These are phyloP conservation scores for Scelioninae gen. 1 DNA, from an alignment of 2,888 invertebrate species.

Conservation along the genomic window DNA sequence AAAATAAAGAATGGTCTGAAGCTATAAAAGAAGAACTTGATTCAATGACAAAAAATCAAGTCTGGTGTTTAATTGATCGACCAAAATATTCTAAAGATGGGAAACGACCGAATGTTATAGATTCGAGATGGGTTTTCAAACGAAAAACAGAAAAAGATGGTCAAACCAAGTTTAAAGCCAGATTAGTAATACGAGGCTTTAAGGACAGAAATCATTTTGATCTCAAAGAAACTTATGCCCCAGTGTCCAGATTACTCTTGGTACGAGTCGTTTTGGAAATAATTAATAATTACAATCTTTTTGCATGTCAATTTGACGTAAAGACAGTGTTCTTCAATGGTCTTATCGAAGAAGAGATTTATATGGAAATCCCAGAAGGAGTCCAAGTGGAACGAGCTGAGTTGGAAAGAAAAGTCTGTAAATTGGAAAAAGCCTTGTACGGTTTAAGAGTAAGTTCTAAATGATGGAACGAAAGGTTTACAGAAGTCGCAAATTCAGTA, in stretches of 20 bases:
- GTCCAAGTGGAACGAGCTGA: background rate
- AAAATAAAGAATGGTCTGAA: constrained; percentile 57
- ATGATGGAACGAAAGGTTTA: constrained; percentile 60
- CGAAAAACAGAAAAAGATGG: constrained; percentile 39
- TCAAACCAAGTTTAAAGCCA: constrained; percentile 32
- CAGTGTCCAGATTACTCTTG: constrained; percentile 46
- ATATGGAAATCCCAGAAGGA: constrained; percentile 44
- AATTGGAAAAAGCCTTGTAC: constrained; percentile 24
- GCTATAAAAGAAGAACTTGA: background rate
- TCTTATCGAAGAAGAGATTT: constrained; percentile 27
- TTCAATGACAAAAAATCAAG: background rate
- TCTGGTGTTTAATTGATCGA: constrained; percentile 9
- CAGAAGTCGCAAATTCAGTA: constrained; percentile 57
- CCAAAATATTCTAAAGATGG: constrained; percentile 14
- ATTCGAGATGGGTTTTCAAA: constrained; percentile 65
- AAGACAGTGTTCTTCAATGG: constrained; percentile 40
- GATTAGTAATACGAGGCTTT: constrained; percentile 61
- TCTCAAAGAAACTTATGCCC: constrained; percentile 54
- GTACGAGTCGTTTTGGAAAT: constrained; percentile 25
- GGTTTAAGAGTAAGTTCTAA: constrained; percentile 38
- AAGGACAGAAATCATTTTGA: constrained; percentile 52
- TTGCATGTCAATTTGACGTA: constrained; percentile 32
- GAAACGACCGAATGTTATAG: constrained; percentile 41
- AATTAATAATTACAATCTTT: constrained; percentile 42
- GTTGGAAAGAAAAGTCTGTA: constrained; percentile 12